These are phyloP conservation scores for Stegana nigrithorax DNA, from an alignment of 2,888 invertebrate species.

Conservation along the genomic window DNA sequence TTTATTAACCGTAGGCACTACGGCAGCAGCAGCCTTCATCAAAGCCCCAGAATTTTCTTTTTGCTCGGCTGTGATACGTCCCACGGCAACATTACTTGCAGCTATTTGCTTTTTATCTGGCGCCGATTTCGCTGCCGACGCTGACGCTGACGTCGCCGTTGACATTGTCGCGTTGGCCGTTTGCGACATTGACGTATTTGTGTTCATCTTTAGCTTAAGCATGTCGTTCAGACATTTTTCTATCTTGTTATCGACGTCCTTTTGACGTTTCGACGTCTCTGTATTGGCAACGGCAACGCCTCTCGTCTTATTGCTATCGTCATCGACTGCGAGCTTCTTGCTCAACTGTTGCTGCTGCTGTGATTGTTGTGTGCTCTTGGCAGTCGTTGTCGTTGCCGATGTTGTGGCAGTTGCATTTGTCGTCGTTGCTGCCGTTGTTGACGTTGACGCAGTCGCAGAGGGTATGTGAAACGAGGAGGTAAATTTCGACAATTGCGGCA, in stretches of 20 bases:
- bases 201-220: constrained; percentile 59
- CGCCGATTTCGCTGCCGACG: constrained; percentile 34
- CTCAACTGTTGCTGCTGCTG: constrained; percentile 16
- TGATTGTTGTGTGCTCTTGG: constrained; percentile 2
- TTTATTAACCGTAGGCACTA: constrained; percentile 33
- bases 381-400: constrained; percentile 24
- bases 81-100: constrained; percentile 19
- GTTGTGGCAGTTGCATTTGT: constrained; percentile 25
- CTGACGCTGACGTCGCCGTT: constrained; percentile 22
- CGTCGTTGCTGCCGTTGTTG: constrained; percentile 22
- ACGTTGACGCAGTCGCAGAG: constrained; percentile 31
- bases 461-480: constrained; percentile 66
- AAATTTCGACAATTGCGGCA: constrained; percentile 66
- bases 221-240: constrained; percentile 67
- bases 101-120: no score
- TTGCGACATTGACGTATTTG: constrained; percentile 30
- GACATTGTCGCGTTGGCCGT: constrained; percentile 36
- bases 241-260: constrained; percentile 67
- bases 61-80: no score
- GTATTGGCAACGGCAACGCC: constrained; percentile 40
- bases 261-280: constrained; percentile 59
- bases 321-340: constrained; percentile 5
- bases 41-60: constrained; percentile 25
- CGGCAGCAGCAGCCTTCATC: constrained; percentile 17
- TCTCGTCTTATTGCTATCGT: constrained; percentile 19